A percentile compares a stretch with the other conserved stretches of the same genome.
Conservation (phyloP, 2,888 invertebrate genomes). For the Tinea semifulvella region DNA sequence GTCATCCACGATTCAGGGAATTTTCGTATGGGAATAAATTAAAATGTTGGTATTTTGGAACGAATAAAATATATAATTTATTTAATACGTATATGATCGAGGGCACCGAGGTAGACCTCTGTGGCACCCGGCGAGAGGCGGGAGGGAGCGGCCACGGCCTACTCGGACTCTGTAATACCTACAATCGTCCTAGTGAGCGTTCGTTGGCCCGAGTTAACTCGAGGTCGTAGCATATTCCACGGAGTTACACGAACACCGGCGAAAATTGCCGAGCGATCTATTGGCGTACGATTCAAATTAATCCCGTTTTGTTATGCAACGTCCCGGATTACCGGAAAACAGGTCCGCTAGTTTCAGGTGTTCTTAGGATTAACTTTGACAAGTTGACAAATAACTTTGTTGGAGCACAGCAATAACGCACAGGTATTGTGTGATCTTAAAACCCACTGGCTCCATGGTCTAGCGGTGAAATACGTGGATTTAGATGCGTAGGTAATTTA, state of each 20-base stretch:
- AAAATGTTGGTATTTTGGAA: no score
- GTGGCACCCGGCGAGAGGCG: constrained; percentile 37
- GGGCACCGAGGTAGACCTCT: constrained; percentile 34
- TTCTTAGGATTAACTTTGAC: constrained; percentile 3
- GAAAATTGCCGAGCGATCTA: constrained; percentile 36
- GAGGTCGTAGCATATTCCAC: constrained; percentile 45
- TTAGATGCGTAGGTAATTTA: no score
- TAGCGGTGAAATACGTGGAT: no score
- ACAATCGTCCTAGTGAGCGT: constrained; percentile 65
- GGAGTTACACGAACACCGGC: constrained; percentile 35
- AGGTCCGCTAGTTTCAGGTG: constrained; percentile 1
- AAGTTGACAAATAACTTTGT: constrained; percentile 1
- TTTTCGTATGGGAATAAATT: no score
- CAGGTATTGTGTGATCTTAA: no score
- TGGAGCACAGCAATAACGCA: no score
- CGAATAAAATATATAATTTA: no score
- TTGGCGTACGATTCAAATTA: constrained; percentile 9
- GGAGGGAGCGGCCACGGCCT: constrained; percentile 57
- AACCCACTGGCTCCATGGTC: no score
- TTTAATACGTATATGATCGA: not conserved
- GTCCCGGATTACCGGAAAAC: constrained; percentile 7
- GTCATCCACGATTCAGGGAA: no score
- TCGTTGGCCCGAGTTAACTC: constrained; percentile 53
- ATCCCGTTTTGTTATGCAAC: constrained; percentile 8
- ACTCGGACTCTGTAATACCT: constrained; percentile 59